Conservation (phyloP, 1,140 invertebrate genomes). For the Dendroctonus valens region DNA sequence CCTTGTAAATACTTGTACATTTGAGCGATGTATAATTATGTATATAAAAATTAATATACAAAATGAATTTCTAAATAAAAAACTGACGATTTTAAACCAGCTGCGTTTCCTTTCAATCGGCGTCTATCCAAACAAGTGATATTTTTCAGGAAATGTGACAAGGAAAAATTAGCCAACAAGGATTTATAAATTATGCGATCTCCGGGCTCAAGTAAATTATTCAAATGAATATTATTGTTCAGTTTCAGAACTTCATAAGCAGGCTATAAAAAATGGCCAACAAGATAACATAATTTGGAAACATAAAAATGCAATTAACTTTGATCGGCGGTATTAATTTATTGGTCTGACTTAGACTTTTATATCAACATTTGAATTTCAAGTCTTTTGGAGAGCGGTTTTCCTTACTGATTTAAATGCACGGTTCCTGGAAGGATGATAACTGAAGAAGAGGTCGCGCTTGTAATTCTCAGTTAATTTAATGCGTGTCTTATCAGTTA, state of each 20-base stretch:
- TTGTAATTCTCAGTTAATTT: no score
- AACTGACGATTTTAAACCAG: conserved; percentile 5
- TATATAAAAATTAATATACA: conserved; percentile 23
- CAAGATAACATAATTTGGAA: conserved; percentile 26
- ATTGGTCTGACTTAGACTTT: conserved; percentile 16
- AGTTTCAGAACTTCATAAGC: background rate
- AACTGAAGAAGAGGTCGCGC: no score
- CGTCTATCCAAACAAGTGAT: conserved; percentile 2
- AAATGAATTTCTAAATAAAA: conserved; percentile 18
- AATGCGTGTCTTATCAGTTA: no score
- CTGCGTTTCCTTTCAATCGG: background rate
- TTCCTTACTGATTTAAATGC: no score
- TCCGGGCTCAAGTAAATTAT: conserved; percentile 11
- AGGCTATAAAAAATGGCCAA: conserved; percentile 24
- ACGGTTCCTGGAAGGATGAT: no score
- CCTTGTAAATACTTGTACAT: conserved; percentile 27
- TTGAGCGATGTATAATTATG: conserved; percentile 21
- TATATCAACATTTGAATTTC: conserved; percentile 6
- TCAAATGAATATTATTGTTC: conserved; percentile 25
- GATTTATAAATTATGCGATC: conserved; percentile 14
- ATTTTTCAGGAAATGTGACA: conserved; percentile 13
- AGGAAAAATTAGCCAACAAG: conserved; percentile 12
- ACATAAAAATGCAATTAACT: conserved; percentile 29
- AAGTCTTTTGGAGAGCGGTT: background rate
- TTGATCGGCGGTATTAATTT: conserved; percentile 17